Percentiles rank a stretch among this genome's conserved stretches.
phyloP scores from a whole-genome alignment of 2,888 invertebrate genomes.

The Dynastes hyllus region DNA sequence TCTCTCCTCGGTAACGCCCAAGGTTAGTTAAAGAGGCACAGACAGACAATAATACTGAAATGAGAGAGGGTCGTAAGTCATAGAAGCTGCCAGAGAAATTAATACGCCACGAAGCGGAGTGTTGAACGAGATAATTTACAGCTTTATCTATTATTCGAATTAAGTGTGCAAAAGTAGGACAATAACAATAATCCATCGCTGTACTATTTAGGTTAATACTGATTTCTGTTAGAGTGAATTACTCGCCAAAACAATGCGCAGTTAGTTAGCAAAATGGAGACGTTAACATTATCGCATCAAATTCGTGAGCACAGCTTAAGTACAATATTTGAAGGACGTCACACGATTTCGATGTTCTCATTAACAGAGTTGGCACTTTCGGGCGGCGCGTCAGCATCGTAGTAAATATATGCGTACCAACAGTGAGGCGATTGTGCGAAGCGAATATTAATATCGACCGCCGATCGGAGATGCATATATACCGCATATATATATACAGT shows the following conservation, averaged over 20 bases:
- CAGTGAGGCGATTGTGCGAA: no score
- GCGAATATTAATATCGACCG: no score
- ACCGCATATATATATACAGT: no score
- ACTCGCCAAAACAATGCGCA: background rate
- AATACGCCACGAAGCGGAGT: constrained; percentile 2
- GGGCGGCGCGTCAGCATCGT: no score
- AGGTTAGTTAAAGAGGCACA: background rate
- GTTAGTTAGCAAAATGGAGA: no score
- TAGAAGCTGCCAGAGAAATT: background rate
- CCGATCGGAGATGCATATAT: no score
- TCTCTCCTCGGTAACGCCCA: constrained; percentile 2
- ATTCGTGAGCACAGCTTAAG: no score
- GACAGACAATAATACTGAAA: constrained; percentile 5
- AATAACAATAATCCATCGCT: background rate
- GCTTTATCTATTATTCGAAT: constrained; percentile 14
- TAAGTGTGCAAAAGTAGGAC: background rate
- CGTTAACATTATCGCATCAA: no score
- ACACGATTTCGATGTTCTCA: no score
- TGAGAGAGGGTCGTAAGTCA: background rate
- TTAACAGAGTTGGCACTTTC: no score
- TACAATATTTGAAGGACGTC: no score
- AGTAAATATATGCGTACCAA: no score
- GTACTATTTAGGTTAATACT: background rate
- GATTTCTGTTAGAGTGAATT: background rate
- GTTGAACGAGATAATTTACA: constrained; percentile 17